phyloP scores from a whole-genome alignment of 1,140 invertebrate species.

The Nomia melanderi region DNA sequence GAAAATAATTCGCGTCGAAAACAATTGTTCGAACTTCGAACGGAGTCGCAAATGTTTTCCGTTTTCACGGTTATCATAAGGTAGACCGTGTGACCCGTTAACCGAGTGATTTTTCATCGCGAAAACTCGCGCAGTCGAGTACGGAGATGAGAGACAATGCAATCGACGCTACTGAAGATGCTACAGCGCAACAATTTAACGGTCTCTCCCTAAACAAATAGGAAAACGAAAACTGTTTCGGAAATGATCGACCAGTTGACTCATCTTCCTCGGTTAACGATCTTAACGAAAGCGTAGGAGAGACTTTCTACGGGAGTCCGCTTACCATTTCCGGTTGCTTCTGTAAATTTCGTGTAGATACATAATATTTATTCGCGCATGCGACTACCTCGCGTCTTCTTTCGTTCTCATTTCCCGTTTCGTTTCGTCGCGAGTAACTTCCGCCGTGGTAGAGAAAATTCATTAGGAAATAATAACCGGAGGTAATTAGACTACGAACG shows the following conservation, averaged over 20 bases:
- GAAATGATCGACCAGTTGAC: too few species aligned
- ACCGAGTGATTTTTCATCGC: too few species aligned
- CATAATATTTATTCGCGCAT: constrained; percentile 31
- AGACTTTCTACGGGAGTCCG: neutral
- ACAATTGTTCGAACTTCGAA: neutral
- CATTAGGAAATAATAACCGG: neutral
- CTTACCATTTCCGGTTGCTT: neutral
- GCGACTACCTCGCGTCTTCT: neutral
- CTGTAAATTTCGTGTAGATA: constrained; percentile 36
- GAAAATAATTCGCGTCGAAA: neutral
- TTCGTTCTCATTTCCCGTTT: neutral
- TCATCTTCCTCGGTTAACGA: too few species aligned
- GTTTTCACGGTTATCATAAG: too few species aligned
- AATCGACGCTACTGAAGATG: too few species aligned
- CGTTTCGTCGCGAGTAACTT: neutral
- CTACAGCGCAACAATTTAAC: too few species aligned
- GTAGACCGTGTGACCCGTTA: too few species aligned
- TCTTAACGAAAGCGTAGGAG: neutral
- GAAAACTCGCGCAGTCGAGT: too few species aligned
- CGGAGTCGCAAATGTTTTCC: neutral
- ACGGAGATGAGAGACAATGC: too few species aligned
- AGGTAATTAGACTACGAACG: neutral
- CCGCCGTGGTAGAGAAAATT: neutral
- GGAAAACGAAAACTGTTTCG: too few species aligned
- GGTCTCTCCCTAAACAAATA: too few species aligned